Conservation (phyloP, 2,888 invertebrate genomes). For the Eremobia ochroleuca region DNA sequence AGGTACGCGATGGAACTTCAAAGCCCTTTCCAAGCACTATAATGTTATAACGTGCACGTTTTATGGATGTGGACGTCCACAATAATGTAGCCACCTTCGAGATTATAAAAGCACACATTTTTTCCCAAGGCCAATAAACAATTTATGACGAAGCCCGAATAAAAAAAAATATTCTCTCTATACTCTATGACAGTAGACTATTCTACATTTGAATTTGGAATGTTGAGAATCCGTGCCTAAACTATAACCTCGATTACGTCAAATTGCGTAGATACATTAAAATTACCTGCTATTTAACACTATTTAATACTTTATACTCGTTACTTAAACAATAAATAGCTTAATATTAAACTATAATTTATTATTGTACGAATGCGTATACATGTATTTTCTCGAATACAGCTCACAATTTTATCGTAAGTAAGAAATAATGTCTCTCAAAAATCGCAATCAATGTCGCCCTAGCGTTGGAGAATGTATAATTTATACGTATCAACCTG, state of each 20-base stretch:
- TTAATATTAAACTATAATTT: slow-evolving; percentile 84
- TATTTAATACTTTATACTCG: slow-evolving; percentile 79
- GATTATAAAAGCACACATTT: not conserved
- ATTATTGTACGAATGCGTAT: slow-evolving; percentile 91
- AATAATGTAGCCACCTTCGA: not conserved
- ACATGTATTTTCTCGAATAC: slow-evolving; percentile 88
- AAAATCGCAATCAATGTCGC: slow-evolving; percentile 29
- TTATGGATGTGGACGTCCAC: not conserved
- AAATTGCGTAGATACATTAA: slow-evolving; percentile 77
- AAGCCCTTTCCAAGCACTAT: not conserved
- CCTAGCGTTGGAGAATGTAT: slow-evolving; percentile 16
- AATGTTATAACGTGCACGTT: not conserved
- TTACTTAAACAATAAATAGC: slow-evolving; percentile 87
- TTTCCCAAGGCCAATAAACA: slow-evolving; percentile 21
- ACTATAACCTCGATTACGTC: slow-evolving; percentile 62
- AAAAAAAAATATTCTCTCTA: slow-evolving; percentile 26
- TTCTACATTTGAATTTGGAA: slow-evolving; percentile 73
- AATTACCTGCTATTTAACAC: slow-evolving; percentile 70
- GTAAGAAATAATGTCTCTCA: slow-evolving; percentile 56
- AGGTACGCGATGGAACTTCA: no score
- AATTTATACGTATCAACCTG: slow-evolving; percentile 11
- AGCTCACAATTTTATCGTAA: slow-evolving; percentile 81
- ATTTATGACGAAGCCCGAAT: slow-evolving; percentile 45
- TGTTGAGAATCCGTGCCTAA: slow-evolving; percentile 68
- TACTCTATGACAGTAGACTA: slow-evolving; percentile 53